Evolutionary conservation across 2,888 invertebrate genomes (phyloP).

Genomic region (Eilema griseolum): DNA sequence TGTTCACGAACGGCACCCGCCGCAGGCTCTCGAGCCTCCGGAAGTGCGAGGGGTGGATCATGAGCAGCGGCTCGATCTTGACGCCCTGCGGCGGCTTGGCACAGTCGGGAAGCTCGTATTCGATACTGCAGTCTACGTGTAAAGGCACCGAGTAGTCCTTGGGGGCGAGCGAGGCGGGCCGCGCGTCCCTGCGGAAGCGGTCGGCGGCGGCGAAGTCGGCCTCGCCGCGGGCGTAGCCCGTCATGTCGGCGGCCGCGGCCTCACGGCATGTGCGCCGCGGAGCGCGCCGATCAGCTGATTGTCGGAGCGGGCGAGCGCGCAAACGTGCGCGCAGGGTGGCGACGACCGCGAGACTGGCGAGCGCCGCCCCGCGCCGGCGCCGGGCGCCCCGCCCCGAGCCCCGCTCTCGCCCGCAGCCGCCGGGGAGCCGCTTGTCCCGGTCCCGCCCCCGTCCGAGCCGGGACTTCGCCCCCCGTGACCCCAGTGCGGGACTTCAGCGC

Average conservation of each 20-base stretch:
- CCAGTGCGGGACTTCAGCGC: slow-evolving; percentile 10
- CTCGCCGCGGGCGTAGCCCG: slow-evolving; percentile 85
- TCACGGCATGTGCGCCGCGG: slow-evolving; percentile 84
- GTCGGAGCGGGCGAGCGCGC: slow-evolving; percentile 66
- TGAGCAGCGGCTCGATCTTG: slow-evolving; percentile 93
- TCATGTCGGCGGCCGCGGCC: slow-evolving; percentile 82
- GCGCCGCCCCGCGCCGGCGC: slow-evolving; percentile 67
- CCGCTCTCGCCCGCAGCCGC: slow-evolving; percentile 52
- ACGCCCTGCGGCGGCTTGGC: slow-evolving; percentile 95
- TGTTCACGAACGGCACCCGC: slow-evolving; percentile 94
- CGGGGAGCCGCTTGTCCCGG: slow-evolving; percentile 41
- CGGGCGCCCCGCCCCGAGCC: slow-evolving; percentile 52
- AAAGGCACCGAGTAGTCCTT: slow-evolving; percentile 95
- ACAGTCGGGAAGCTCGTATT: slow-evolving; percentile 96
- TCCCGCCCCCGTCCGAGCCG: slow-evolving; percentile 44
- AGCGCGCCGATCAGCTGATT: slow-evolving; percentile 83
- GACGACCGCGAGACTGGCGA: slow-evolving; percentile 75
- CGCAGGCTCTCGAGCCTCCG: slow-evolving; percentile 94
- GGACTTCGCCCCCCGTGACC: slow-evolving; percentile 23
- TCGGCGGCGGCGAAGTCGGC: slow-evolving; percentile 82
- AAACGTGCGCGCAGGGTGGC: slow-evolving; percentile 71
- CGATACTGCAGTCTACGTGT: slow-evolving; percentile 96
- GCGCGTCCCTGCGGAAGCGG: slow-evolving; percentile 80
- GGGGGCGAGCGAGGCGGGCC: slow-evolving; percentile 85
- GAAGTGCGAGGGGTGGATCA: slow-evolving; percentile 97